Percentiles rank a stretch among this genome's conserved stretches.
These are phyloP conservation scores for Hippocampus mohnikei DNA, from an alignment of 2,113 vertebrate species.

Conservation along the genomic window DNA sequence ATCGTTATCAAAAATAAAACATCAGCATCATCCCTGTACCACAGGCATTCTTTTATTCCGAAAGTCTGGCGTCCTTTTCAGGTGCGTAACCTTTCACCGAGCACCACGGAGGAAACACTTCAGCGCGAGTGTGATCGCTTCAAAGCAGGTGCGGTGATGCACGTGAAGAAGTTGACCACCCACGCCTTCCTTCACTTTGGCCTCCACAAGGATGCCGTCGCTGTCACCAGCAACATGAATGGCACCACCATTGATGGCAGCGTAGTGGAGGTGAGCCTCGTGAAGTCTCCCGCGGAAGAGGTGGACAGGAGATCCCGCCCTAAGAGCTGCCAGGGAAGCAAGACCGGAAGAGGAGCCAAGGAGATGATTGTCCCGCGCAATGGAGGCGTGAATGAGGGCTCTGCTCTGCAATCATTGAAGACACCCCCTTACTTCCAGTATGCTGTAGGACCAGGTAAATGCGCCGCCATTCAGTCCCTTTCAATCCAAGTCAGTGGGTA, in stretches of 20 bases:
- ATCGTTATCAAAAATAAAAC: neutral
- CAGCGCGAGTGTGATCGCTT: neutral
- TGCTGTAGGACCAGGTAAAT: neutral
- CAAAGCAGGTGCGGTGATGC: neutral
- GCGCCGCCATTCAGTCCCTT: neutral
- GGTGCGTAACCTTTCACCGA: neutral
- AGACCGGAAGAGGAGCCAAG: neutral
- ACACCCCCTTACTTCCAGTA: too few species aligned
- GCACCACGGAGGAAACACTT: constrained; percentile 4
- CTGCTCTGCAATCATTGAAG: neutral
- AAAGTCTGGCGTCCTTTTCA: neutral
- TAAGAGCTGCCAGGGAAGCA: neutral
- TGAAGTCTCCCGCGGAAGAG: neutral
- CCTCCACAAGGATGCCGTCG: neutral
- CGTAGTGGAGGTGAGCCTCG: neutral
- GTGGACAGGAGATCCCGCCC: neutral
- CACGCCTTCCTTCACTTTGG: neutral
- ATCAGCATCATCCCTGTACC: neutral
- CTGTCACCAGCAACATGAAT: neutral
- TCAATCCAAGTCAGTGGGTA: neutral
- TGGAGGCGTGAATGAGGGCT: neutral
- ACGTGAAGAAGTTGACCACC: neutral
- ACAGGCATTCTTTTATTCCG: neutral
- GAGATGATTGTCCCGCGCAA: neutral
- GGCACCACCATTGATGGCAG: neutral